These are phyloP conservation scores for Acropternis orthonyx DNA, from an alignment of 2,797 vertebrate genomes.

Conservation along the genomic window DNA sequence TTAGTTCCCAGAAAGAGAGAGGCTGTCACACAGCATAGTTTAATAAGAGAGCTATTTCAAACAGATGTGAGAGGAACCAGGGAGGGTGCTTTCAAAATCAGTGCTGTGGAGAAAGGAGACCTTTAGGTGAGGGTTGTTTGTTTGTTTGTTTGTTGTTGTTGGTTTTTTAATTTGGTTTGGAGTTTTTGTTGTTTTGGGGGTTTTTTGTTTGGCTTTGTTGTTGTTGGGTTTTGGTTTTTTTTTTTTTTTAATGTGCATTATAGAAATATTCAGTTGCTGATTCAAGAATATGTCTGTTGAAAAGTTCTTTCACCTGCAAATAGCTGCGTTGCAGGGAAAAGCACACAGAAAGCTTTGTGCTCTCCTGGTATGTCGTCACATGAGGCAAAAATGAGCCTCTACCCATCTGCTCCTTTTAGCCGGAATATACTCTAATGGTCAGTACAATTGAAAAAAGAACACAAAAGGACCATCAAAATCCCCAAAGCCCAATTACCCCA, in stretches of 20 bases:
- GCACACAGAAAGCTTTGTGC: background rate
- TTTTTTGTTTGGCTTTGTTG: background rate
- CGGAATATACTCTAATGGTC: background rate
- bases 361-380: background rate
- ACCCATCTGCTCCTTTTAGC: background rate
- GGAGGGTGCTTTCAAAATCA: background rate
- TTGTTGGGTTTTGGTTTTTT: background rate
- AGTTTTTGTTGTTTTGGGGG: no score
- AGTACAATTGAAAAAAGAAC: background rate
- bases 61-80: background rate
- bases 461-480: background rate
- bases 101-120: background rate
- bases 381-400: background rate
- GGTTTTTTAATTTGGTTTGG: background rate
- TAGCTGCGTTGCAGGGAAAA: background rate
- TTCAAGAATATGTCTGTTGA: background rate
- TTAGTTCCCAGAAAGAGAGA: background rate
- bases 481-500: background rate
- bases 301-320: background rate
- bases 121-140: background rate
- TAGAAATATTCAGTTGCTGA: background rate
- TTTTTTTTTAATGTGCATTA: background rate
- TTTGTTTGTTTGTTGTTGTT: background rate
- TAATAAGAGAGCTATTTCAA: background rate
- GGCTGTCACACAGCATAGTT: background rate